Base-by-base conservation (phyloP, 2,113 vertebrate genomes). In the Crotalus viridis region DNA sequence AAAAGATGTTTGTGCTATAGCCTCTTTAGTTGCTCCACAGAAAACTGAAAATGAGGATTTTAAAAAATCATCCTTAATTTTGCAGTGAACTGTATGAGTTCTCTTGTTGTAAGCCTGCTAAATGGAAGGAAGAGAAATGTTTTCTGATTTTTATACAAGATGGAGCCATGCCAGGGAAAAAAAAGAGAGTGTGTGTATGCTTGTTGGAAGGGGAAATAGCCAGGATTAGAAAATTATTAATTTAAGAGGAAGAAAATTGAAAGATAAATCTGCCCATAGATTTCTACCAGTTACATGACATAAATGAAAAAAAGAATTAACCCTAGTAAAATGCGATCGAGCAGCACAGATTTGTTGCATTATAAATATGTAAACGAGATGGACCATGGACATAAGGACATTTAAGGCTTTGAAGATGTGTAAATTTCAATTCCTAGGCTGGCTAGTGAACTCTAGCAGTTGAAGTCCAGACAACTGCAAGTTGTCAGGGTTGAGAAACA, bases 241-340 rank as follows among this genome's bases (percentile, higher is more conserved):
- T 87, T 28, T 91, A 93, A 94, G 95, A 89, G 33, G 69, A 95
- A 94, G 85, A 87, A 92, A 92, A 94, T 24, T 92, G 52, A 90
- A 94, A 96, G 95, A 94, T 86, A 93, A 93, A 94, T 93, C 92
- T 96, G 91, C 91, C 94, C 61, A 90, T 26, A 33, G 39, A 33
- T 26, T 64, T 88, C 9, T 89, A 85, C 24, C 1, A 92, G 85
- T 88, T 96, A 55, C 93, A 93, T 89, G 55, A 39, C 54, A 89
- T n/a, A 91, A 54, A 59, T 90, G 13, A 89, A 55, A 89, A 89
- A 93, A 88, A 88, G 89, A 94, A 95, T 94, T 6, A 55, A 91
- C 69, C 85, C 15, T 48, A 22, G 52, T 94, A 46, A 87, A 94
- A 95, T 94, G 92, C 33, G 91, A 26, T 91, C 94, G 94, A 88